Percentiles rank a stretch among this genome's conserved stretches.
Evolutionary conservation across 2,113 vertebrate species (phyloP).

Genomic region (Ptychochromis oligacanthus): DNA sequence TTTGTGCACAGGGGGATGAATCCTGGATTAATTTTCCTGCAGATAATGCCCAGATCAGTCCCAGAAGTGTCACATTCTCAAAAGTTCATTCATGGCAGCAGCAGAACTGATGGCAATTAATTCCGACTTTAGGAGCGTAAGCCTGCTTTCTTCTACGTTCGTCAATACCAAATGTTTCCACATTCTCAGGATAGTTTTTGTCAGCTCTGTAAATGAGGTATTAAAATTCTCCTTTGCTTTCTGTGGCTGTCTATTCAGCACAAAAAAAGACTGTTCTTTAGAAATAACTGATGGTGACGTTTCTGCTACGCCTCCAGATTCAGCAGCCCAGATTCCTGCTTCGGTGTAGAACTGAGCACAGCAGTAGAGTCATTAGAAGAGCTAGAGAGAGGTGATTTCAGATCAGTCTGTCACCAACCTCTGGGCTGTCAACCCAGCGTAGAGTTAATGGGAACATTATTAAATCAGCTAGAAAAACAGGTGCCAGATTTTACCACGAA

Average conservation of each 20-base stretch:
- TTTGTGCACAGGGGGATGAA: not conserved
- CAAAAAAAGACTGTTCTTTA: slow-evolving; percentile 48
- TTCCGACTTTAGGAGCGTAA: slow-evolving; percentile 18
- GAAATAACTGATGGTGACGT: slow-evolving; percentile 49
- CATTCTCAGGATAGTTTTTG: slow-evolving; percentile 40
- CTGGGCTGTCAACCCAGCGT: slow-evolving; percentile 18
- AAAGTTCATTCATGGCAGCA: slow-evolving; percentile 28
- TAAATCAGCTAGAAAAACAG: slow-evolving; percentile 58
- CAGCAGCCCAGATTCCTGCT: not conserved
- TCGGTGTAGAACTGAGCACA: slow-evolving; percentile 19
- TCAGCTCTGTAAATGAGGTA: slow-evolving; percentile 47
- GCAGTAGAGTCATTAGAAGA: slow-evolving; percentile 54
- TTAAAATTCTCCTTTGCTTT: slow-evolving; percentile 39
- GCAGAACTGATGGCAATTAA: slow-evolving; percentile 48
- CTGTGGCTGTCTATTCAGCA: slow-evolving; percentile 18
- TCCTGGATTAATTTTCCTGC: slow-evolving; percentile 37
- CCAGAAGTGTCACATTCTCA: slow-evolving; percentile 61
- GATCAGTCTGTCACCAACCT: slow-evolving; percentile 52
- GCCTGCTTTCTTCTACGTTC: slow-evolving; percentile 29
- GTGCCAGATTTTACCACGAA: slow-evolving; percentile 34
- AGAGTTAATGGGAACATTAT: slow-evolving; percentile 44
- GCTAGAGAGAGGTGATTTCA: slow-evolving; percentile 51
- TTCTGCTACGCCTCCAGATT: slow-evolving; percentile 48
- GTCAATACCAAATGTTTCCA: slow-evolving; percentile 35
- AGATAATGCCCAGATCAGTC: slow-evolving; percentile 48